Conservation (phyloP, 2,888 invertebrate genomes). For the Caenorhabditis sp. region DNA sequence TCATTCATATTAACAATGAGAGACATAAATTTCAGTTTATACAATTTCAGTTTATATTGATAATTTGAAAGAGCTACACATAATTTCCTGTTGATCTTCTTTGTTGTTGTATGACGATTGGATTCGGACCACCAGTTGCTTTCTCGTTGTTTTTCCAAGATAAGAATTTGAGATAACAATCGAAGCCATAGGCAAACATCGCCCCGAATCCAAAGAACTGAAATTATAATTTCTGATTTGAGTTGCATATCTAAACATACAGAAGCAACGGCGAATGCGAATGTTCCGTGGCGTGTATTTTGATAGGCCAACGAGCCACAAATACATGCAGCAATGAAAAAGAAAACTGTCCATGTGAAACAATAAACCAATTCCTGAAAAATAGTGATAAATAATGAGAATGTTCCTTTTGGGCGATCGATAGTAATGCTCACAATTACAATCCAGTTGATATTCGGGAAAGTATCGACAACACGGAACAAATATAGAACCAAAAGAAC, state of each 20-base stretch:
- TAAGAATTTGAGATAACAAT: slow-evolving; percentile 82
- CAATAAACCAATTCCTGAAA: slow-evolving; percentile 80
- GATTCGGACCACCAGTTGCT: slow-evolving; percentile 38
- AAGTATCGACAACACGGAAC: slow-evolving; percentile 86
- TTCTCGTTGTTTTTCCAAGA: slow-evolving; percentile 74
- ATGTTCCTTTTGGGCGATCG: not conserved
- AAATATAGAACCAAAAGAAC: slow-evolving; percentile 82
- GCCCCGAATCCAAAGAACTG: slow-evolving; percentile 88
- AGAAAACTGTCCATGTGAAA: slow-evolving; percentile 80
- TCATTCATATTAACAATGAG: too few relatives aligned
- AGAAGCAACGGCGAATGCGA: slow-evolving; percentile 79
- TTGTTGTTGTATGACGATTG: slow-evolving; percentile 28
- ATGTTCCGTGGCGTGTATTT: slow-evolving; percentile 28
- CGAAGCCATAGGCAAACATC: slow-evolving; percentile 82
- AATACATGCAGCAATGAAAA: slow-evolving; percentile 81
- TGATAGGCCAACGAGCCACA: slow-evolving; percentile 72
- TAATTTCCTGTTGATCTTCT: slow-evolving; percentile 6
- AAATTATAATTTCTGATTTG: too few relatives aligned
- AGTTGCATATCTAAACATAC: too few relatives aligned
- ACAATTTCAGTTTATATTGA: too few relatives aligned
- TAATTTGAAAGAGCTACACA: not conserved
- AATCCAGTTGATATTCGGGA: slow-evolving; percentile 86
- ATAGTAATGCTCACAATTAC: slow-evolving; percentile 77
- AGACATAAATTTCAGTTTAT: too few relatives aligned
- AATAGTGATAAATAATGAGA: not conserved